Percentiles rank a stretch among this genome's conserved stretches.
These are phyloP conservation scores for Amblyornis subalaris DNA, from an alignment of 2,113 vertebrate genomes.

Conservation along the genomic window DNA sequence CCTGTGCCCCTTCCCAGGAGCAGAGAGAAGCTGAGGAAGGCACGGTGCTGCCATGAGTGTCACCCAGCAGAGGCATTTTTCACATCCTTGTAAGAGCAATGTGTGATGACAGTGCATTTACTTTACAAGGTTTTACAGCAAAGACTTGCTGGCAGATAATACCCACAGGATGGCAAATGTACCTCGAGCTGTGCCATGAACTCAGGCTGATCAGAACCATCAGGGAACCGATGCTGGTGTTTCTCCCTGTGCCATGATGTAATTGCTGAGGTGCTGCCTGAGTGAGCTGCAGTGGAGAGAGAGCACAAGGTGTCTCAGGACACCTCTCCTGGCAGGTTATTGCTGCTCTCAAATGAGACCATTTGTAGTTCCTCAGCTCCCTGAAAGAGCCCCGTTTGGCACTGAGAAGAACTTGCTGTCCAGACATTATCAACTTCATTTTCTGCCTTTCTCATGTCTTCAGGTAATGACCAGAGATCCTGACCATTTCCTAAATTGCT, in stretches of 20 bases:
- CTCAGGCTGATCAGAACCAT: neutral
- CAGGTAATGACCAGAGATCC: neutral
- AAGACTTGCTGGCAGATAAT: neutral
- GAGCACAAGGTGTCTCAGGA: neutral
- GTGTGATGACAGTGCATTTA: slow-evolving; percentile 19
- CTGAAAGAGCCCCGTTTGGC: neutral
- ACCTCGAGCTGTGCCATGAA: neutral
- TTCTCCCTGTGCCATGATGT: neutral
- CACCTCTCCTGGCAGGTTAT: neutral
- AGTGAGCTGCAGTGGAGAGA: neutral
- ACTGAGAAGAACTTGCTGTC: neutral
- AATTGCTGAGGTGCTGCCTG: neutral
- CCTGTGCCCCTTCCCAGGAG: neutral
- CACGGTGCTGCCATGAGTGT: neutral
- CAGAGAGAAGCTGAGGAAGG: neutral
- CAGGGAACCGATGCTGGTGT: neutral
- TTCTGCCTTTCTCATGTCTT: neutral
- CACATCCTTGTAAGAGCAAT: neutral
- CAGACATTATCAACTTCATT: neutral
- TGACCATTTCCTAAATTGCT: neutral
- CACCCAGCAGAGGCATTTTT: neutral
- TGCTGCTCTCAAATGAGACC: neutral
- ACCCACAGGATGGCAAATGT: neutral
- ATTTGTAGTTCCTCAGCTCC: neutral
- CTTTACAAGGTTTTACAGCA: neutral